phyloP scores from a whole-genome alignment of 2,797 vertebrate genomes.

The Tympanoctomys barrerae region DNA sequence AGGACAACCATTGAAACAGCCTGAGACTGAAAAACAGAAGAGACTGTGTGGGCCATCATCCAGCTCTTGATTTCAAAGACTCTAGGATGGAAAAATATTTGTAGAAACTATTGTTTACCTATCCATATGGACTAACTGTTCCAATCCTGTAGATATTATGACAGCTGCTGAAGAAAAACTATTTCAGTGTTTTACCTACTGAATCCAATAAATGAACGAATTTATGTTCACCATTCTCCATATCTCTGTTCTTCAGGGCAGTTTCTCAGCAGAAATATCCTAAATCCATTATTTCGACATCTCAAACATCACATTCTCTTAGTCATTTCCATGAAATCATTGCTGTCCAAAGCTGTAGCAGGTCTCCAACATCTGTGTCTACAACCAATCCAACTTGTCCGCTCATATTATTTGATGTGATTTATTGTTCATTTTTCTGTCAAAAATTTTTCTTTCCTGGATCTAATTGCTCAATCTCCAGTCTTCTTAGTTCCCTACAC shows the following conservation, averaged over 20 bases:
- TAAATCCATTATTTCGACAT: not conserved
- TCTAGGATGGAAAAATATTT: not conserved
- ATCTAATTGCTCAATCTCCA: not conserved
- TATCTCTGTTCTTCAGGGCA: not conserved
- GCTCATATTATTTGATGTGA: too few relatives aligned
- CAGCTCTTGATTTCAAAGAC: not conserved
- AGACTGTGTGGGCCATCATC: not conserved
- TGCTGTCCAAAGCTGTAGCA: not conserved
- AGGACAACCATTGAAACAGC: not conserved
- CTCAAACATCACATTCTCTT: not conserved
- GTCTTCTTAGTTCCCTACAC: not conserved
- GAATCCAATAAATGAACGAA: not conserved
- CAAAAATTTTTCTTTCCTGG: not conserved
- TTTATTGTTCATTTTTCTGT: not conserved
- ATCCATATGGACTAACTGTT: not conserved
- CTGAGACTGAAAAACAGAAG: not conserved
- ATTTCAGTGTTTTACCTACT: not conserved
- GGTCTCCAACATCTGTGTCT: not conserved
- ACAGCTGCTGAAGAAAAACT: not conserved
- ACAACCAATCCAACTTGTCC: not conserved
- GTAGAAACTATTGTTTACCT: not conserved
- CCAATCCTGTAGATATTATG: conserved; percentile 2
- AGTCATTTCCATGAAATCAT: not conserved
- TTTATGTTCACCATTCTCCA: not conserved
- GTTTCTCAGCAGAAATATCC: not conserved